phyloP scores from a whole-genome alignment of 2,113 vertebrate genomes.

The Dicerorhinus sumatrensis region DNA sequence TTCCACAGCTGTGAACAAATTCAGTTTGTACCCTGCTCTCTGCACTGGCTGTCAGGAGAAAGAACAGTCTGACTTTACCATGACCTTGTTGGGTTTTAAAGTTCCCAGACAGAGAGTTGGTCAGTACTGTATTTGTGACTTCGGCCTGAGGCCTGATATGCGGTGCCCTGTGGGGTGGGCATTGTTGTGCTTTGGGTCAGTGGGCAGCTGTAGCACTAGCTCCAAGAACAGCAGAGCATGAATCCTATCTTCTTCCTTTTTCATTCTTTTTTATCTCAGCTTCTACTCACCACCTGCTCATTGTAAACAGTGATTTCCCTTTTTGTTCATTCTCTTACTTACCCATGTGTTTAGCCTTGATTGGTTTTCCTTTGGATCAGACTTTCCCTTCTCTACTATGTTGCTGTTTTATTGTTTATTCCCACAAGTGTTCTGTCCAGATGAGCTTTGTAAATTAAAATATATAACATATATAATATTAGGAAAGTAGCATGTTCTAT shows the following conservation, averaged over 20 bases:
- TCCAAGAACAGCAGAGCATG: not conserved
- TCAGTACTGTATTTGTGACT: not conserved
- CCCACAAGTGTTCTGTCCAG: not conserved
- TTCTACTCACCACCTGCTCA: not conserved
- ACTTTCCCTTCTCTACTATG: not conserved
- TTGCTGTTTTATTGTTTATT: not conserved
- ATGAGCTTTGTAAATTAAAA: not conserved
- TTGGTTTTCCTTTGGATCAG: not conserved
- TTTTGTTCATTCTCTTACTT: not conserved
- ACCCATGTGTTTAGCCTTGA: not conserved
- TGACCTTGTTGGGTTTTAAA: constrained; percentile 41
- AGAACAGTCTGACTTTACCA: not conserved
- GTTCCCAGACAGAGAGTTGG: not conserved
- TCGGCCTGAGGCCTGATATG: not conserved
- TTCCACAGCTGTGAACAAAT: constrained; percentile 45
- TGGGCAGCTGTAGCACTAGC: not conserved
- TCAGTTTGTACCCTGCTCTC: not conserved
- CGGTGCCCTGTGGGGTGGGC: not conserved
- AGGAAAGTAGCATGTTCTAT: not conserved
- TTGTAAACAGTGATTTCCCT: not conserved
- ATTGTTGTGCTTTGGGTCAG: not conserved
- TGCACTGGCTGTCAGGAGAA: constrained; percentile 59
- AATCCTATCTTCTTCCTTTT: not conserved
- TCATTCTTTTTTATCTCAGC: not conserved
- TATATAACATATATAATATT: not conserved